These are phyloP conservation scores for Corythornis leucogaster DNA, from an alignment of 2,797 vertebrate species.

Conservation along the genomic window DNA sequence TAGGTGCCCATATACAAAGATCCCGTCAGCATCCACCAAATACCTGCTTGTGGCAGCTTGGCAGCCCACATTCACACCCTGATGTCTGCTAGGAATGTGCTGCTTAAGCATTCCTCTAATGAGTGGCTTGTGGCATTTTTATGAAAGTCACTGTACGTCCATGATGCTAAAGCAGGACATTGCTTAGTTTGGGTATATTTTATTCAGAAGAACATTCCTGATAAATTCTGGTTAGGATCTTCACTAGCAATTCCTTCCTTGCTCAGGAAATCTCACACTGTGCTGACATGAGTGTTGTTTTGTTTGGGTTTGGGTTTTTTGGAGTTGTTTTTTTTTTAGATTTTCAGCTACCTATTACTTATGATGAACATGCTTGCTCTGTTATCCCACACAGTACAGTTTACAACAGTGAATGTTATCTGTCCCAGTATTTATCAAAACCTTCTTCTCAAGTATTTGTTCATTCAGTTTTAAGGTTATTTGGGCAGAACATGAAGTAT, in stretches of 20 bases:
- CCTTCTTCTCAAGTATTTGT: not conserved
- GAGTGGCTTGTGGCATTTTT: not conserved
- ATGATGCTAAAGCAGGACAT: not conserved
- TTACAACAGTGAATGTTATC: not conserved
- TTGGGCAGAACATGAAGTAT: not conserved
- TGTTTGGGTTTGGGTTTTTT: not conserved
- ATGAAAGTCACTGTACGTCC: not conserved
- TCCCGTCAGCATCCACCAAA: not conserved
- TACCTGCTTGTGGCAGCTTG: not conserved
- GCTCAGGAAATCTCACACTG: not conserved
- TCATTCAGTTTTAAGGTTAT: not conserved
- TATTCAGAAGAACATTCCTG: not conserved
- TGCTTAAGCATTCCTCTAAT: not conserved
- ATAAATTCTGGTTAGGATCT: not conserved
- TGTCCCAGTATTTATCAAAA: not conserved
- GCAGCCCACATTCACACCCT: not conserved
- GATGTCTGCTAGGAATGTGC: not conserved
- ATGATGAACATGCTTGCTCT: not conserved
- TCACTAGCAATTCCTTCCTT: not conserved
- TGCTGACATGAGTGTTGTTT: not conserved
- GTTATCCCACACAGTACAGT: not conserved
- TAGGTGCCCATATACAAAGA: accelerated
- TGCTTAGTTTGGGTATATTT: not conserved
- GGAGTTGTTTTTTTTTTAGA: accelerated
- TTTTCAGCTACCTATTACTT: not conserved